Conservation (phyloP, 2,888 invertebrate genomes). For the Drosophila glabriapex region DNA sequence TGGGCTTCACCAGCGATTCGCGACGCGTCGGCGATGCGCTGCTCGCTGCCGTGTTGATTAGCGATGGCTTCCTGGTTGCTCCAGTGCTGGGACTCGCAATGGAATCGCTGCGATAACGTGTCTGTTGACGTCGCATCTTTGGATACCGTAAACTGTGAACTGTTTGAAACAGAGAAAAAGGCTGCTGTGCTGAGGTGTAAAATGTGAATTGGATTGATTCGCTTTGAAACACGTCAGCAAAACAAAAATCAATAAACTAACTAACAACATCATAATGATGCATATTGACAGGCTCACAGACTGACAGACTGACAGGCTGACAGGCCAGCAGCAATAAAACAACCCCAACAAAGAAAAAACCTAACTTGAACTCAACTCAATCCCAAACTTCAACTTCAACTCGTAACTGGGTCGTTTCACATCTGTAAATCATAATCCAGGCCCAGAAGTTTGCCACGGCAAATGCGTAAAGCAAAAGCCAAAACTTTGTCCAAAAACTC, state of each 20-base stretch:
- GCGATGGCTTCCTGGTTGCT: slow-evolving; percentile 59
- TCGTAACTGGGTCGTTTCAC: slow-evolving; percentile 7
- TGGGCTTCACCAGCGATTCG: slow-evolving; percentile 85
- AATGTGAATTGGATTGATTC: slow-evolving; percentile 42
- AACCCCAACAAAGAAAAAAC: slow-evolving; percentile 30
- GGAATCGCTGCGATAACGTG: slow-evolving; percentile 74
- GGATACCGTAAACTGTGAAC: slow-evolving; percentile 17
- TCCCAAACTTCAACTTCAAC: slow-evolving; percentile 20
- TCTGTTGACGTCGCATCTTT: slow-evolving; percentile 77
- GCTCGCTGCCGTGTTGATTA: slow-evolving; percentile 37
- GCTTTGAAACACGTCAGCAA: slow-evolving; percentile 22
- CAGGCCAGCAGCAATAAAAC: slow-evolving; percentile 24
- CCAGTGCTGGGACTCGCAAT: slow-evolving; percentile 59
- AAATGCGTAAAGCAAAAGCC: slow-evolving; percentile 39
- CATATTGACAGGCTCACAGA: slow-evolving; percentile 34
- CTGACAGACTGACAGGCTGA: background rate
- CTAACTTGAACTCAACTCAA: slow-evolving; percentile 1
- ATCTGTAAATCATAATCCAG: slow-evolving; percentile 28
- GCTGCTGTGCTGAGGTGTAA: slow-evolving; percentile 17
- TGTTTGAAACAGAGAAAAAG: background rate
- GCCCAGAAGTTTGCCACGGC: slow-evolving; percentile 41
- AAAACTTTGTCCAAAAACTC: slow-evolving; percentile 61
- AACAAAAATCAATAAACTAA: slow-evolving; percentile 56
- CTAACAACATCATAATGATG: slow-evolving; percentile 29
- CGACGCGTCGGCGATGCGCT: slow-evolving; percentile 73